phyloP scores from a whole-genome alignment of 92 coral and sea anemone genomes.

The Galaxea fascicularis region DNA sequence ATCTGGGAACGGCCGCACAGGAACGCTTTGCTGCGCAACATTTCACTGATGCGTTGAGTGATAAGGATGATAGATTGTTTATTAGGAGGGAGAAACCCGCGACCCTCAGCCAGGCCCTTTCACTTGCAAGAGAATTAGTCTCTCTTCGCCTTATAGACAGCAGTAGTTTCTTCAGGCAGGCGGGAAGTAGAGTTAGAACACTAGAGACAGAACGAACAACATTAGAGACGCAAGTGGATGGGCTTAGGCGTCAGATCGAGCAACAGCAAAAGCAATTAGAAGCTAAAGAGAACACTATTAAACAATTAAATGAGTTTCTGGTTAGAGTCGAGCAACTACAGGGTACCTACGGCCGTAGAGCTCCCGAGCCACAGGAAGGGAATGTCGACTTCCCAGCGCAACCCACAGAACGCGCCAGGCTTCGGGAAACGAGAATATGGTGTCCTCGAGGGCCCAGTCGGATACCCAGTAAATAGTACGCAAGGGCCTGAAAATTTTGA shows the following conservation, averaged over 20 bases:
- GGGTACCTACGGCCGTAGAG: background rate
- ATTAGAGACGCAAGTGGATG: background rate
- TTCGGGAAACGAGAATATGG: conserved; percentile 34
- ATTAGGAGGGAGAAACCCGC: conserved; percentile 4
- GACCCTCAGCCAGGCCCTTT: conserved; percentile 26
- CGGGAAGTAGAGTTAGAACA: conserved; percentile 20
- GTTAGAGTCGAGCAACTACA: conserved; percentile 23
- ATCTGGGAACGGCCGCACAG: conserved; percentile 28
- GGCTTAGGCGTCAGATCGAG: background rate
- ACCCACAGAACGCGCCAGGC: background rate
- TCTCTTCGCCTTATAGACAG: conserved; percentile 42
- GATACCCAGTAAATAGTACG: conserved; percentile 15
- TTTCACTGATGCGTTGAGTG: too few relatives aligned
- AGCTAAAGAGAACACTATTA: conserved; percentile 2
- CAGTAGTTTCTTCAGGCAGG: conserved; percentile 6
- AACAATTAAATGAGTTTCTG: too few relatives aligned
- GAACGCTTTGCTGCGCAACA: too few relatives aligned
- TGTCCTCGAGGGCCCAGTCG: conserved; percentile 20
- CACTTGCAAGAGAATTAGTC: too few relatives aligned
- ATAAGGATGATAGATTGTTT: conserved; percentile 27
- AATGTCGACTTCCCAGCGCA: background rate
- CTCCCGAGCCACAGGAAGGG: too few relatives aligned
- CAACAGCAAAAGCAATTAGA: background rate
- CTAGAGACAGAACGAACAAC: background rate
- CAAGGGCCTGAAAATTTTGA: too few relatives aligned